Base-by-base conservation (phyloP, 2,888 invertebrate genomes). In the Campoletis raptor region DNA sequence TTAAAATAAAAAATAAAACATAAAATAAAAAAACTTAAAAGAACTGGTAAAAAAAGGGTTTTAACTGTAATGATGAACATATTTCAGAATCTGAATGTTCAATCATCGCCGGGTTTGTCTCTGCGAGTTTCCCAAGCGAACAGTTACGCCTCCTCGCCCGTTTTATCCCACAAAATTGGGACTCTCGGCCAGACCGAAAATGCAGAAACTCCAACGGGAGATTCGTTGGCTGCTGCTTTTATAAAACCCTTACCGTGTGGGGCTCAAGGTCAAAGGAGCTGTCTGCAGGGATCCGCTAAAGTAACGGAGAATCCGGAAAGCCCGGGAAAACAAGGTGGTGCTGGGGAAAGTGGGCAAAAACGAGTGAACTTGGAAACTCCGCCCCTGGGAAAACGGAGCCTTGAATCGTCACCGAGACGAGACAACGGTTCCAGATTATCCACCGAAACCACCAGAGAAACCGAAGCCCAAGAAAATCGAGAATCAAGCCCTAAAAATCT, bases 131-230 rank as follows among this genome's bases (percentile, higher is more conserved):
- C 93, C 18, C 93, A 93, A 79, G 90, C 93, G 0, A 93, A 93
- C 82, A 92, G 93, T 57, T 94, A 93, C 85, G 90, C 93, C 1
- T 93, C 93, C 21, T 93, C 94, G 4, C 94, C 94, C 2, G 89
- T 94, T 72, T 92, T 94, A 91, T 90, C 93, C 89, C 89, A 95
- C 93, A 89, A 94, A 92, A 24, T 93, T 90, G 90, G 95, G 90
- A 91, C 91, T 91, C 89, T 92, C 91, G 48, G 86, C 93, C 78
- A 89, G 92, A 24, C 90, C 94, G 72, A 92, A 40, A 93, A 91
- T 85, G 92, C 93, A 48, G 85, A 87, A 24, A 64, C 15, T 18
- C 61, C 66, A n/a, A 70, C 3, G 9, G 82, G 66, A 12, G 61
- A 61, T 48, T 40, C 79, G 89, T 89, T 37, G 21, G 88, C 90